phyloP scores from a whole-genome alignment of 2,797 vertebrate species.

The Craterocephalus amniculus region DNA sequence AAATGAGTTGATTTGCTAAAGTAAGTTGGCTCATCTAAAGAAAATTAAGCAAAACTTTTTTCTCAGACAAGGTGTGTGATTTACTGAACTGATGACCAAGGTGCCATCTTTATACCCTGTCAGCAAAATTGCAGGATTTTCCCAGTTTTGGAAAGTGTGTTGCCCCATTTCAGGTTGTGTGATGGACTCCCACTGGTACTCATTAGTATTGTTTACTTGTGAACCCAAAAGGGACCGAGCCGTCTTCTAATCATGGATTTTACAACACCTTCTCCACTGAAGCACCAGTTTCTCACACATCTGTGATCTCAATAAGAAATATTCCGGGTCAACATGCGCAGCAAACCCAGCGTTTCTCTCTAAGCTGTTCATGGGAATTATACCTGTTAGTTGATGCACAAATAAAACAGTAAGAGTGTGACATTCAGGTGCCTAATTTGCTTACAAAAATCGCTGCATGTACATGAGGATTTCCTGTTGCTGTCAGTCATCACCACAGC shows the following conservation, averaged over 20 bases:
- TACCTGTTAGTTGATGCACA: background rate
- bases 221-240: constrained; percentile 52
- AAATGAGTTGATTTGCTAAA: background rate
- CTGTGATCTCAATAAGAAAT: constrained; percentile 52
- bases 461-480: constrained; percentile 3
- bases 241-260: constrained; percentile 72
- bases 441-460: constrained; percentile 4
- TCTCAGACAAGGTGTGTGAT: constrained; percentile 31
- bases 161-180: constrained; percentile 66
- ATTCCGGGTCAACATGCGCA: constrained; percentile 48
- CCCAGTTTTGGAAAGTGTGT: constrained; percentile 46
- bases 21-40: constrained; percentile 4
- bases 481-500: constrained; percentile 16
- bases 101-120: constrained; percentile 30
- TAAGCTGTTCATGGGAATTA: background rate
- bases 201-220: constrained; percentile 75
- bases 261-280: constrained; percentile 50
- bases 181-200: constrained; percentile 71
- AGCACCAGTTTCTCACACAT: constrained; percentile 50
- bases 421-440: background rate
- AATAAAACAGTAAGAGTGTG: constrained; percentile 11
- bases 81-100: constrained; percentile 22
- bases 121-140: constrained; percentile 32
- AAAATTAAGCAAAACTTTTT: constrained; percentile 7
- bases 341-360: background rate